Evolutionary conservation across 2,888 invertebrate genomes (phyloP).

Genomic region (Plemyria rubiginata): DNA sequence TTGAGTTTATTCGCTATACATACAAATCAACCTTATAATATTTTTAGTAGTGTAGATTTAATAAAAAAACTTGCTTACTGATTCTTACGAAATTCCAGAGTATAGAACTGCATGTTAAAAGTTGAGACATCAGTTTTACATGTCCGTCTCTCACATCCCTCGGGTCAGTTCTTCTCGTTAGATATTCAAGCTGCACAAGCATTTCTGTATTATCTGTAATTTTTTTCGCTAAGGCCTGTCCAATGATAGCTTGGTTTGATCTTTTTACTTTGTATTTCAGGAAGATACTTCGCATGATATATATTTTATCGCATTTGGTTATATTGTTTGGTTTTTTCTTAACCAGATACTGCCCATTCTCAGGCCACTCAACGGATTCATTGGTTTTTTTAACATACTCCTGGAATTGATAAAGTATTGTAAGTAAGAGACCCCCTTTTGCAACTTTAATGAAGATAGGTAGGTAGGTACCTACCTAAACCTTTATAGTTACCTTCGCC

Average conservation of each 20-base stretch:
- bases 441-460: too few relatives aligned
- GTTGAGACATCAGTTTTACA: conserved; percentile 3
- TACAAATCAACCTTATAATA: too few relatives aligned
- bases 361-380: conserved; percentile 3
- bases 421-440: neutral
- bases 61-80: neutral
- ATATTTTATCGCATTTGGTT: too few relatives aligned
- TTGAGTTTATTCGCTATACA: too few relatives aligned
- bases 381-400: neutral
- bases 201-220: neutral
- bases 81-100: neutral
- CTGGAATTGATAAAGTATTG: neutral
- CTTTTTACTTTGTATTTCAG: neutral
- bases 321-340: neutral
- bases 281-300: too few relatives aligned
- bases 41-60: too few relatives aligned
- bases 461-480: too few relatives aligned
- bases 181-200: conserved; percentile 4
- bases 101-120: neutral
- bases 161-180: conserved; percentile 3
- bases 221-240: neutral
- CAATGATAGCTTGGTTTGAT: neutral
- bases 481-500: conserved; percentile 7
- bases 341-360: neutral
- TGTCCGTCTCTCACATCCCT: conserved; percentile 6